These are phyloP conservation scores for Drosophila paramelanica DNA, from an alignment of 2,888 invertebrate genomes.

Conservation along the genomic window DNA sequence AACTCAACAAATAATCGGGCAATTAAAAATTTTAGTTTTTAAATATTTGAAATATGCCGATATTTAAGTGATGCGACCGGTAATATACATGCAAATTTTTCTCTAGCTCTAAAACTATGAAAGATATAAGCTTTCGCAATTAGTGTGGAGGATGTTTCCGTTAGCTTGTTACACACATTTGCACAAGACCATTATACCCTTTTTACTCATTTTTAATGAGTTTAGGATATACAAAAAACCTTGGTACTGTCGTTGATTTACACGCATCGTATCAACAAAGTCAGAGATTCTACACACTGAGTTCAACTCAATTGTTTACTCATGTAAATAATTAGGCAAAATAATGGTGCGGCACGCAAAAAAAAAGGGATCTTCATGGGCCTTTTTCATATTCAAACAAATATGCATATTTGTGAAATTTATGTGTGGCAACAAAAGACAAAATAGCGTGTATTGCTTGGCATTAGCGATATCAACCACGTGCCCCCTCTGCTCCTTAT, in stretches of 20 bases:
- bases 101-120: too few species aligned
- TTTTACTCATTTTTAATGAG: too few species aligned
- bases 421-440: conserved; percentile 60
- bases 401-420: conserved; percentile 10
- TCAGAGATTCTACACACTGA: conserved; percentile 15
- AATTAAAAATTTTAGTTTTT: too few species aligned
- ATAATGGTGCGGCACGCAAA: conserved; percentile 65
- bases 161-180: too few species aligned
- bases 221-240: conserved; percentile 1
- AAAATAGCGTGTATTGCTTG: conserved; percentile 68
- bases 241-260: conserved; percentile 36
- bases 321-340: conserved; percentile 78
- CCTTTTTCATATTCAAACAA: conserved; percentile 51
- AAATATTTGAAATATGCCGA: too few species aligned
- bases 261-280: conserved; percentile 39
- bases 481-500: not conserved
- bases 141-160: too few species aligned
- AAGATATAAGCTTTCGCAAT: too few species aligned
- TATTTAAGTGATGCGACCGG: too few species aligned
- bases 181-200: not conserved
- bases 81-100: too few species aligned
- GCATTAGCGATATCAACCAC: conserved; percentile 50
- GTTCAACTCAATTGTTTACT: conserved; percentile 69
- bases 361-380: conserved; percentile 62
- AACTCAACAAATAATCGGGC: too few species aligned